A percentile compares a stretch with the other conserved stretches of the same genome.
These are phyloP conservation scores for Campylorhamphus procurvoides DNA, from an alignment of 2,113 vertebrate genomes.

Conservation along the genomic window DNA sequence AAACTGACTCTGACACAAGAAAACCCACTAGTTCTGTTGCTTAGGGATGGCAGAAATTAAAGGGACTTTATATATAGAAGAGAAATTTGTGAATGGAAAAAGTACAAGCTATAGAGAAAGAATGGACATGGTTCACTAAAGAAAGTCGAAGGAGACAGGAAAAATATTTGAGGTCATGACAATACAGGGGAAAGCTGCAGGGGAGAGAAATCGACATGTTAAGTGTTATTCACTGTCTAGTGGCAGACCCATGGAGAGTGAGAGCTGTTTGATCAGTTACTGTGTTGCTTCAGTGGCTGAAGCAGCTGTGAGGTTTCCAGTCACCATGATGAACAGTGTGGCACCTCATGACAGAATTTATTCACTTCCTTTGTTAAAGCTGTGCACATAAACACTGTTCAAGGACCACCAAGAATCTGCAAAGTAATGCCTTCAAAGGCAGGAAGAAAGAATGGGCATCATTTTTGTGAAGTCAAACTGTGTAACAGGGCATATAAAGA, in stretches of 20 bases:
- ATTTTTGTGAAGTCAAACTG: neutral
- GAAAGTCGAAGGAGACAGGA: neutral
- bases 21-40: neutral
- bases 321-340: neutral
- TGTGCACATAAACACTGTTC: neutral
- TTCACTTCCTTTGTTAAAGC: neutral
- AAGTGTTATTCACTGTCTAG: neutral
- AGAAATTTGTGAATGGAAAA: neutral
- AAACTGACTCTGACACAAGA: neutral
- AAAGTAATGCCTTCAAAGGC: neutral
- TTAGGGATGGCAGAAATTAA: neutral
- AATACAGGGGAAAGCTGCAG: neutral
- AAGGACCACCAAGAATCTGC: neutral
- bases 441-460: neutral
- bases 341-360: neutral
- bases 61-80: neutral
- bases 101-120: neutral
- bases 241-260: neutral
- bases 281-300: neutral
- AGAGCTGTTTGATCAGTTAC: neutral
- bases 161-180: neutral
- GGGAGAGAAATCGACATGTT: neutral
- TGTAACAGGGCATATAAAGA: neutral
- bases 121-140: neutral
- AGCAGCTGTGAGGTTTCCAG: neutral